Conservation (phyloP, 2,888 invertebrate genomes). For the Macroteleia sp. region DNA sequence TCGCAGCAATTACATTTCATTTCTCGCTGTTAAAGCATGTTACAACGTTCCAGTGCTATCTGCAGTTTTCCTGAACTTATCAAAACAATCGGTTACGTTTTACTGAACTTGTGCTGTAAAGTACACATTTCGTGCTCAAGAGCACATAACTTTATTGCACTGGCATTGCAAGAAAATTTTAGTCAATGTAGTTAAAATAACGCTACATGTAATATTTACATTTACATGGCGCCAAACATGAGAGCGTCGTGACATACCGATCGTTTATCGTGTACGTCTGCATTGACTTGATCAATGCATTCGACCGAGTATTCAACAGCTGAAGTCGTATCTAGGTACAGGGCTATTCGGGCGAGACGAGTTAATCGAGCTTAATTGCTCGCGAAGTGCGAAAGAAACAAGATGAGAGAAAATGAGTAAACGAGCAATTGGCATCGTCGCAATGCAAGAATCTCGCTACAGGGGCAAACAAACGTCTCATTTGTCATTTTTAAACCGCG, state of each 20-base stretch:
- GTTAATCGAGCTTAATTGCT: conserved; percentile 68
- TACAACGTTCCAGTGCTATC: conserved; percentile 22
- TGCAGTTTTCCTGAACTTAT: conserved; percentile 10
- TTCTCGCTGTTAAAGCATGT: conserved; percentile 30
- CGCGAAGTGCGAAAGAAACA: conserved; percentile 65
- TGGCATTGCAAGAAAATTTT: no score
- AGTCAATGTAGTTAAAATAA: conserved; percentile 3
- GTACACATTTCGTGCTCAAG: neutral
- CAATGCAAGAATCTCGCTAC: conserved; percentile 53
- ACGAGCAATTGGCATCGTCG: conserved; percentile 67
- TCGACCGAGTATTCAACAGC: conserved; percentile 28
- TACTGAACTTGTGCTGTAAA: neutral
- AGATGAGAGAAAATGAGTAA: conserved; percentile 63
- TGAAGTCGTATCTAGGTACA: conserved; percentile 36
- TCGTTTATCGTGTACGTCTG: conserved; percentile 2
- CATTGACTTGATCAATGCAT: conserved; percentile 4
- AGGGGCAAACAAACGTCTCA: conserved; percentile 62
- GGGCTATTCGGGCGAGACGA: conserved; percentile 36
- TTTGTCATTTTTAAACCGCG: conserved; percentile 46
- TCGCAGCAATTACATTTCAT: conserved; percentile 44
- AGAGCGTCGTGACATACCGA: neutral
- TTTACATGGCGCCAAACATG: neutral
- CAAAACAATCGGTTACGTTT: conserved; percentile 16
- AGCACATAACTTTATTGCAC: no score
- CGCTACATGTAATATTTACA: neutral